Conservation (phyloP, 1,140 invertebrate species). For the Pseudomyrmex pallidus region DNA sequence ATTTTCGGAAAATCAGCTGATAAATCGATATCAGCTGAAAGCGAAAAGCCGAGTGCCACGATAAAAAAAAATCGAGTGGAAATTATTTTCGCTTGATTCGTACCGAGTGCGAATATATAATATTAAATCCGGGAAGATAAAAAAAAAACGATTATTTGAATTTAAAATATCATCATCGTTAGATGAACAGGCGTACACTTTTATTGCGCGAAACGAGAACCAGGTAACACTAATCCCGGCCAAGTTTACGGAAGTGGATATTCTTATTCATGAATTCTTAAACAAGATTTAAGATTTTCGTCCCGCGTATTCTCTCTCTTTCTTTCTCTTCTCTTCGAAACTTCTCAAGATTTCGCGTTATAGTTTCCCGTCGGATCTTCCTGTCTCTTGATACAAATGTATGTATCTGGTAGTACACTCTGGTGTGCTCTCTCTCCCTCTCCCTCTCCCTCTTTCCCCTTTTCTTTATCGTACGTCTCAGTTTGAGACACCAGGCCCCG, state of each 20-base stretch:
- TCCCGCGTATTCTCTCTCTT: not conserved
- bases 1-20: too few species aligned
- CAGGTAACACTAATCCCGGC: slow-evolving; percentile 16
- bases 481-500: slow-evolving; percentile 27
- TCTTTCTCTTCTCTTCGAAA: not conserved
- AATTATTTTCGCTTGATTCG: not conserved
- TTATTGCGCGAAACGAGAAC: slow-evolving; percentile 5
- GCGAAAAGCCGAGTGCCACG: too few species aligned
- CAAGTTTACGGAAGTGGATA: not conserved
- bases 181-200: not conserved
- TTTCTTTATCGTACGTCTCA: slow-evolving; percentile 31
- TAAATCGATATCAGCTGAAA: too few species aligned
- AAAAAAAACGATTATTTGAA: not conserved
- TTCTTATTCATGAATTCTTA: slow-evolving; percentile 18
- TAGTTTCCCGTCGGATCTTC: not conserved
- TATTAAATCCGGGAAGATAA: not conserved
- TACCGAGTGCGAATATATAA: too few species aligned
- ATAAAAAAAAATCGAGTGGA: not conserved
- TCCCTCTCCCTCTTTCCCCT: too few species aligned
- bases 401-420: slow-evolving; percentile 2
- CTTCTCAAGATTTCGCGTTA: slow-evolving; percentile 29
- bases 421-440: not conserved
- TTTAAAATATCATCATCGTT: not conserved
- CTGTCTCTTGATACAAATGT: slow-evolving; percentile 23
- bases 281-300: not conserved